phyloP scores from a whole-genome alignment of 37 sponge, comb jelly and placozoan species.

The Dysidea cf. avara region DNA sequence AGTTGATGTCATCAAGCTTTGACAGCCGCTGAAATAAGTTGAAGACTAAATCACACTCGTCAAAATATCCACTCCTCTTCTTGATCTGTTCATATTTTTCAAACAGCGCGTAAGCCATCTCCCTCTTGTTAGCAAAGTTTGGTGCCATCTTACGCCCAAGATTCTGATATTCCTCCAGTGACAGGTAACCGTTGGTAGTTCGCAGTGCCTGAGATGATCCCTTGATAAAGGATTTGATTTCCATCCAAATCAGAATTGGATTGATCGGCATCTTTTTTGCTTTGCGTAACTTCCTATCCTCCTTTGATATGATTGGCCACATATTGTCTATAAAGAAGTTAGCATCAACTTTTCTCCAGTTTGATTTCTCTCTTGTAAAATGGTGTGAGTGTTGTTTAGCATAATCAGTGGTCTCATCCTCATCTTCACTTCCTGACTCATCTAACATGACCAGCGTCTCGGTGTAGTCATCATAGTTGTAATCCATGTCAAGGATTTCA shows the following conservation, averaged over 20 bases:
- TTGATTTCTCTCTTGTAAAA: too few relatives aligned
- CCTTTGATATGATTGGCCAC: slow-evolving; percentile 48
- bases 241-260: slow-evolving; percentile 82
- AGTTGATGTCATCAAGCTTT: slow-evolving; percentile 20
- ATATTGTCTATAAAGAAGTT: slow-evolving; percentile 63
- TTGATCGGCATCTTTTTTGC: too few relatives aligned
- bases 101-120: slow-evolving; percentile 59
- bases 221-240: slow-evolving; percentile 88
- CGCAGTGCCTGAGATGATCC: slow-evolving; percentile 69
- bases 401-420: not conserved
- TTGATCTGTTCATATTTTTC: slow-evolving; percentile 36
- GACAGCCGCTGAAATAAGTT: slow-evolving; percentile 47
- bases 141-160: slow-evolving; percentile 75
- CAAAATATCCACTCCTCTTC: slow-evolving; percentile 48
- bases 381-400: slow-evolving; percentile 7
- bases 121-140: slow-evolving; percentile 63
- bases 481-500: slow-evolving; percentile 16
- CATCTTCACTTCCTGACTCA: not conserved
- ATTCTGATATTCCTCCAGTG: slow-evolving; percentile 42
- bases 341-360: slow-evolving; percentile 45
- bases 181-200: slow-evolving; percentile 32
- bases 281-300: too few relatives aligned
- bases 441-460: not conserved
- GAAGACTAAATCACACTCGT: slow-evolving; percentile 76
- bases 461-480: slow-evolving; percentile 39